Conservation (phyloP, 2,888 invertebrate species). For the Craniophora ligustri region DNA sequence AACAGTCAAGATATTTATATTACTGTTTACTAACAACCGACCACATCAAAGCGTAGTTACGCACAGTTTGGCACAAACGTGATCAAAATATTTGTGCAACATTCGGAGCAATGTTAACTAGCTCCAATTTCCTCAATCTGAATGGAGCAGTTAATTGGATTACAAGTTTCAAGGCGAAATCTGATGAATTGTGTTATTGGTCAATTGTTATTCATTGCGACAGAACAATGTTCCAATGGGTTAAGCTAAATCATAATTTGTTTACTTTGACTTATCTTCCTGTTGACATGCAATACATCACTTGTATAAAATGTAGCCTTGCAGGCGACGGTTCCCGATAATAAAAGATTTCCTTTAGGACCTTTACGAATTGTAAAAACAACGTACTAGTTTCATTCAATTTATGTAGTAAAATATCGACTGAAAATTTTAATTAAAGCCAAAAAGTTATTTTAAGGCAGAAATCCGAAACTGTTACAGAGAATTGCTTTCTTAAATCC, state of each 20-base stretch:
- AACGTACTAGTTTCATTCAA: no score
- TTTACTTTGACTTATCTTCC: conserved; percentile 8
- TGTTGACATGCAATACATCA: not conserved
- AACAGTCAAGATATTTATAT: conserved; percentile 7
- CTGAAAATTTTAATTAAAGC: no score
- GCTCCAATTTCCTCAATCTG: conserved; percentile 40
- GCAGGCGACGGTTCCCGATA: no score
- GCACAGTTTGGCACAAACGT: conserved; percentile 44
- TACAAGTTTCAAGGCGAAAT: conserved; percentile 33
- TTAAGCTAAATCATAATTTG: conserved; percentile 21
- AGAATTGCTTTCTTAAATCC: no score
- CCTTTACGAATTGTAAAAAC: no score
- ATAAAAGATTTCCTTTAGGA: no score
- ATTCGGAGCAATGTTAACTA: conserved; percentile 27
- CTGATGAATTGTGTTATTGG: conserved; percentile 32
- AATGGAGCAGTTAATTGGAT: conserved; percentile 45
- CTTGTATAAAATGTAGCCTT: no score
- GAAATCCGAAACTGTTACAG: no score
- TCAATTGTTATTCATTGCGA: conserved; percentile 33
- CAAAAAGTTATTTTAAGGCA: no score
- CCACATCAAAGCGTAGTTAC: conserved; percentile 22
- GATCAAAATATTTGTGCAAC: conserved; percentile 52
- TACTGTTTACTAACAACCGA: conserved; percentile 12
- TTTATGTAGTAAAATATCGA: no score
- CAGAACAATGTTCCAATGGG: conserved; percentile 3